Base-by-base conservation (phyloP, 2,888 invertebrate species). In the Diarsia brunnea region DNA sequence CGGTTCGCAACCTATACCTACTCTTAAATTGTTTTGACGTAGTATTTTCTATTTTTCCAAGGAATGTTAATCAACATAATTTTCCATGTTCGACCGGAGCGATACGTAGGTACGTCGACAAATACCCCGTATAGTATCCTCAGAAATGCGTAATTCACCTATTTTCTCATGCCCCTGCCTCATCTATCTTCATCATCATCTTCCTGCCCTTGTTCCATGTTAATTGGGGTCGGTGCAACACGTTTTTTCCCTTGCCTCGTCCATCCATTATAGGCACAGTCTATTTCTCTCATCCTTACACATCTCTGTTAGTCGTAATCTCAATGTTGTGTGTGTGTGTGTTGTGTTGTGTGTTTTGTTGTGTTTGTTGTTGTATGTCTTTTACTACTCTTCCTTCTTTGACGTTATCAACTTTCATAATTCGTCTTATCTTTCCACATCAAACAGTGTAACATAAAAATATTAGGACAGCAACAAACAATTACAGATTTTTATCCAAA, bases 401-500 rank as follows among this genome's bases (percentile, higher is more conserved):
- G 1, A 7, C 38, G 2, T 11, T 12, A 49, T n/a, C 43, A 55
- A 31, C 45, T 64, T 53, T 21, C 49, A 45, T 12, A 63, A 63
- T 63, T 3, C n/a, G 2, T 61, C 21, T 24, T 2, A 38, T 21
- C 21, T 5, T n/a, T 14, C n/a, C 4, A 19, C 43, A 38, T 38
- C 38, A 27, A 31, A 47, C 53, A 67, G 14, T 5, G 38, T 12
- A 65, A 7, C 38, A 8, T 8, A 38, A 21, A 65, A 77, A 79
- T 63, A 79, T 79, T 83, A 74, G 27, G 74, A 69, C 77, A 74
- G 5, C 65, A 38, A 2, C 60, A 47, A 47, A 60, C 45, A 69
- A 76, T 61, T 64, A 53, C 11, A 77, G 75, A 86, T 82, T 80
- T 75, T 73, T 78, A 86, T 84, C 77, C 16, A 27, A 71, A 67